Percentiles rank a stretch among this genome's conserved stretches.
phyloP scores from a whole-genome alignment of 2,113 vertebrate genomes.

The Rafetus swinhoei region DNA sequence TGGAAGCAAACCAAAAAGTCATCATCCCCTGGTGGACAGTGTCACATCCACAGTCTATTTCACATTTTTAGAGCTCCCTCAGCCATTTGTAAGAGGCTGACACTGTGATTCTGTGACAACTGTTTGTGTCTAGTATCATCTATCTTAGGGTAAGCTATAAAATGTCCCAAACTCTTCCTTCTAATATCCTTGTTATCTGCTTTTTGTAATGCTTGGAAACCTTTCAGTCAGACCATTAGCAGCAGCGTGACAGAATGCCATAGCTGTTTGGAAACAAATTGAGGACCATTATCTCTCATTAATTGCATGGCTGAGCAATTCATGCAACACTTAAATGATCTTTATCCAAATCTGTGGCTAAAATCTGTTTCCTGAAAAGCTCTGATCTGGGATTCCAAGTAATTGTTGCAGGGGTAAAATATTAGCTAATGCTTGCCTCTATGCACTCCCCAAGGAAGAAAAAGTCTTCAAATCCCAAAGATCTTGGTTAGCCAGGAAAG shows the following conservation, averaged over 20 bases:
- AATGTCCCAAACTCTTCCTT: background rate
- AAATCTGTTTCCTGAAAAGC: background rate
- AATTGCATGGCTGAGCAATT: background rate
- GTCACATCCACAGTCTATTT: background rate
- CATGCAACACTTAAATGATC: background rate
- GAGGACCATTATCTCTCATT: background rate
- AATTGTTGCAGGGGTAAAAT: background rate
- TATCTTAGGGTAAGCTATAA: conserved; percentile 43
- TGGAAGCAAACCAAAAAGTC: conserved; percentile 51
- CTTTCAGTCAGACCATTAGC: background rate
- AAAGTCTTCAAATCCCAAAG: background rate
- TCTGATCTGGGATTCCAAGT: background rate
- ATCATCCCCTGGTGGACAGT: background rate
- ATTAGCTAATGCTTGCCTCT: background rate
- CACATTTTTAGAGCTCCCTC: conserved; percentile 40
- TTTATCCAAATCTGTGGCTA: background rate
- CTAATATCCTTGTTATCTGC: conserved; percentile 6
- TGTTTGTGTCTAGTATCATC: conserved; percentile 11
- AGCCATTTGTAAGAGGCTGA: conserved; percentile 21
- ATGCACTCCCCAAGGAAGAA: background rate
- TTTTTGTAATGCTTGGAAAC: background rate
- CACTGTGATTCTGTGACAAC: conserved; percentile 19
- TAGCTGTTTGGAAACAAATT: background rate
- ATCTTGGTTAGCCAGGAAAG: background rate
- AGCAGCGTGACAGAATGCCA: background rate